A percentile compares a stretch with the other conserved stretches of the same genome.
phyloP scores from a whole-genome alignment of 53 echinoderm and acorn worm genomes.

The Holothuria scabra region DNA sequence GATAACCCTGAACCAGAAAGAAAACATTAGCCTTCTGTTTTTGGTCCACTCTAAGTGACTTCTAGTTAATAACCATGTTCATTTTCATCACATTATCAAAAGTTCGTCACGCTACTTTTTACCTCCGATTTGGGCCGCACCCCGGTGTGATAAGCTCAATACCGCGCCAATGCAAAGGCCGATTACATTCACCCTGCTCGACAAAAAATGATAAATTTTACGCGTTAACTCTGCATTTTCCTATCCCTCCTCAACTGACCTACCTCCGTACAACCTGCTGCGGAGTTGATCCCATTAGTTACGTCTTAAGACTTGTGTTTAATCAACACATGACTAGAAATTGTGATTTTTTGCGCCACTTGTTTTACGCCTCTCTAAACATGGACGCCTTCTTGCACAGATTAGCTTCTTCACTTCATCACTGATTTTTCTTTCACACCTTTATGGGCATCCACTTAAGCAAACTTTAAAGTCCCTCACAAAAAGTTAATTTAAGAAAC shows the following conservation, averaged over 20 bases:
- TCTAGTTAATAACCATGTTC: no score
- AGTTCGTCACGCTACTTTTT: no score
- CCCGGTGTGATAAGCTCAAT: no score
- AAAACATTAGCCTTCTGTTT: no score
- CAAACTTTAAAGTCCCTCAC: slow-evolving; percentile 27
- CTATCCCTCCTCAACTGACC: slow-evolving; percentile 29
- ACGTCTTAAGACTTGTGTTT: slow-evolving; percentile 29
- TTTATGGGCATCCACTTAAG: slow-evolving; percentile 30
- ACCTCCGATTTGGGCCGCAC: no score
- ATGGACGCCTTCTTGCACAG: slow-evolving; percentile 26
- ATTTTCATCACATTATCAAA: no score
- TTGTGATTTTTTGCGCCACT: slow-evolving; percentile 20
- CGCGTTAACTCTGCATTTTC: not conserved
- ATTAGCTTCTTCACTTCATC: slow-evolving; percentile 29
- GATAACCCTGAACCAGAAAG: no score
- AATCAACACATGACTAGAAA: slow-evolving; percentile 26
- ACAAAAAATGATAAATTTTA: no score
- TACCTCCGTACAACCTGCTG: slow-evolving; percentile 17
- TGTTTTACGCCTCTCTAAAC: slow-evolving; percentile 25
- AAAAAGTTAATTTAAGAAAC: slow-evolving; percentile 27
- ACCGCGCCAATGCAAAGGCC: no score
- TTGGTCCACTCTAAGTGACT: no score
- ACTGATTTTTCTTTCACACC: not conserved
- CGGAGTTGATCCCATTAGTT: slow-evolving; percentile 18
- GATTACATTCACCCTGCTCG: no score